Percentiles rank a stretch among this genome's conserved stretches.
Evolutionary conservation across 1,140 invertebrate genomes (phyloP).

Genomic region (Sarcophaga peregrina): DNA sequence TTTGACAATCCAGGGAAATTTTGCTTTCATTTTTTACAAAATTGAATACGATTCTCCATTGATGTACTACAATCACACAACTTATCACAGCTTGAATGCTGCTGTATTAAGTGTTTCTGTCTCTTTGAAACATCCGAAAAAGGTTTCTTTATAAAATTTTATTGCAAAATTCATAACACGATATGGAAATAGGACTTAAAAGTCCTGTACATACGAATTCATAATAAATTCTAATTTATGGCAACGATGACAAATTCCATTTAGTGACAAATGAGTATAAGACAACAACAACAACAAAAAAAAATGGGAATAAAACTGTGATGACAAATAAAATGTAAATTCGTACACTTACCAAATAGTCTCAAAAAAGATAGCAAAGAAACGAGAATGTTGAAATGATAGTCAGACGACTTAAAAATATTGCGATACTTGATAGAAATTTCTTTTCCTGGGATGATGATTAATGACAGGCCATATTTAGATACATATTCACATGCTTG

Average conservation of each 20-base stretch:
- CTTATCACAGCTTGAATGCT: no score
- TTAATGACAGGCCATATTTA: background rate
- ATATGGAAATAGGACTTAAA: background rate
- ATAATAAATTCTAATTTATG: constrained; percentile 34
- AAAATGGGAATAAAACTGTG: background rate
- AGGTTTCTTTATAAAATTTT: no score
- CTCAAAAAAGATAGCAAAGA: background rate
- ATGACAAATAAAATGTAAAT: constrained; percentile 39
- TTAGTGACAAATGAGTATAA: background rate
- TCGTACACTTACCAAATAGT: constrained; percentile 18
- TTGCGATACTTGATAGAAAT: constrained; percentile 5
- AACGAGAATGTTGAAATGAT: background rate
- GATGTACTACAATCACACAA: no score
- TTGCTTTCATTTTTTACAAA: no score
- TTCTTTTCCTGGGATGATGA: constrained; percentile 6
- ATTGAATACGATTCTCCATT: no score
- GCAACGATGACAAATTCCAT: constrained; percentile 28
- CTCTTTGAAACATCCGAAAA: no score
- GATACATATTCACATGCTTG: background rate
- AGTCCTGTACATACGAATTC: background rate
- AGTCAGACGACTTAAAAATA: constrained; percentile 18
- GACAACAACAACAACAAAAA: background rate
- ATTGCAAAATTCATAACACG: no score
- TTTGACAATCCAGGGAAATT: no score
- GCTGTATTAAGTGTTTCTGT: no score